A percentile compares a stretch with the other conserved stretches of the same genome.
Evolutionary conservation across 2,113 vertebrate species (phyloP).

Genomic region (Romanogobio albipinnatus): DNA sequence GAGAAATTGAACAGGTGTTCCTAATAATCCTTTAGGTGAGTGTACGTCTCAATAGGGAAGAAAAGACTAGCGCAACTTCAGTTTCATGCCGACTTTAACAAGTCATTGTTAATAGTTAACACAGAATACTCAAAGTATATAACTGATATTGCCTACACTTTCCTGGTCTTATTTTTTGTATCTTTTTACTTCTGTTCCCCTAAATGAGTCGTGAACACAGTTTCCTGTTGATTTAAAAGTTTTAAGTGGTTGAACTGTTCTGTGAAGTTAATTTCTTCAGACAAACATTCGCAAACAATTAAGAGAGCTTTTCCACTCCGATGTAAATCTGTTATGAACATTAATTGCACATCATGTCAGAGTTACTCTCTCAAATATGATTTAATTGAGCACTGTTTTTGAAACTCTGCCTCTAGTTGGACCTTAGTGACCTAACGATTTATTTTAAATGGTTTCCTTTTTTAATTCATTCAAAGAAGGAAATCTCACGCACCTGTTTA

Average conservation of each 20-base stretch:
- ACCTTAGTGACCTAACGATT: not conserved
- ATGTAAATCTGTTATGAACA: constrained; percentile 37
- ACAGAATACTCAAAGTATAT: not conserved
- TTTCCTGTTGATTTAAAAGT: constrained; percentile 6
- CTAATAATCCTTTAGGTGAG: too few relatives aligned
- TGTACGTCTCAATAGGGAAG: too few relatives aligned
- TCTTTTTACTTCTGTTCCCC: not conserved
- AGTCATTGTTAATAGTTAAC: not conserved
- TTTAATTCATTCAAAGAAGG: constrained; percentile 18
- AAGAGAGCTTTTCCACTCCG: constrained; percentile 16
- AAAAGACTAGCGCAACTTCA: too few relatives aligned
- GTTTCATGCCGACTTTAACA: too few relatives aligned
- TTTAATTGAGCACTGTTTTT: constrained; percentile 32
- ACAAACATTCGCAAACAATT: constrained; percentile 20
- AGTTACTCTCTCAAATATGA: constrained; percentile 9
- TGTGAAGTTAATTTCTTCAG: constrained; percentile 17
- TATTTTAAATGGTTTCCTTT: not conserved
- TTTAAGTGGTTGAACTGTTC: not conserved
- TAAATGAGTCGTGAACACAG: not conserved
- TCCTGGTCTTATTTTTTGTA: not conserved
- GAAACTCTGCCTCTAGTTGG: not conserved
- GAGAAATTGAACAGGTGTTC: too few relatives aligned
- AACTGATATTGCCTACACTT: not conserved
- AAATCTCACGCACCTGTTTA: not conserved
- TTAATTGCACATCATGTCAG: constrained; percentile 45